A percentile compares a stretch with the other conserved stretches of the same genome.
phyloP scores from a whole-genome alignment of 1,140 invertebrate genomes.

The Drosophila simulans region DNA sequence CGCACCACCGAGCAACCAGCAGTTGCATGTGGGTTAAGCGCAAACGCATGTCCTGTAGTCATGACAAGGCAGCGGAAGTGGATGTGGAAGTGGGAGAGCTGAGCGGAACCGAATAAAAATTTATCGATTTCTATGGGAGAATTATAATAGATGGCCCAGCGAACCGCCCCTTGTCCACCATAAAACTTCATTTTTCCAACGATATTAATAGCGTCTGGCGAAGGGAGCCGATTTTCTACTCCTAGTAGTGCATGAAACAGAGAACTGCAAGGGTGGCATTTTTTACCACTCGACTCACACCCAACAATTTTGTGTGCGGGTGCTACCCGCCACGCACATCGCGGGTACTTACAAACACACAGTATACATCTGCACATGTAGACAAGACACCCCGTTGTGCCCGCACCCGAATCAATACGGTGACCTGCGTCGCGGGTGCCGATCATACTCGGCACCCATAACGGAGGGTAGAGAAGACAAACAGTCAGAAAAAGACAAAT shows the following conservation, averaged over 20 bases:
- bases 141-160: conserved; percentile 32
- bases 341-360: no score
- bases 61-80: conserved; percentile 45
- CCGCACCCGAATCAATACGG: no score
- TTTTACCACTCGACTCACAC: no score
- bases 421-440: no score
- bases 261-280: no score
- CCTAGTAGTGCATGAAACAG: conserved; percentile 58
- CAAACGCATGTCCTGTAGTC: conserved; percentile 65
- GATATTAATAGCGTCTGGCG: conserved; percentile 67
- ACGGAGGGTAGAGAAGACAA: no score
- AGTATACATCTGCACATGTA: no score
- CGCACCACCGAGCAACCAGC: conserved; percentile 2
- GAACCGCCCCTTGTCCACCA: conserved; percentile 11
- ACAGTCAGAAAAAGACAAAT: no score
- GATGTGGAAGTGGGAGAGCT: conserved; percentile 7
- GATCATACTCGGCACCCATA: no score
- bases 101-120: conserved; percentile 76
- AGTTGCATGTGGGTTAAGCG: conserved; percentile 71
- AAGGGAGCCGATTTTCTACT: conserved; percentile 22
- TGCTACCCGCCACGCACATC: no score
- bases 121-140: conserved; percentile 65
- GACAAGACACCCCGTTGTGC: no score
- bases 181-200: conserved; percentile 27
- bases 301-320: no score